These are phyloP conservation scores for Lagria hirta DNA, from an alignment of 2,888 invertebrate species.

Conservation along the genomic window DNA sequence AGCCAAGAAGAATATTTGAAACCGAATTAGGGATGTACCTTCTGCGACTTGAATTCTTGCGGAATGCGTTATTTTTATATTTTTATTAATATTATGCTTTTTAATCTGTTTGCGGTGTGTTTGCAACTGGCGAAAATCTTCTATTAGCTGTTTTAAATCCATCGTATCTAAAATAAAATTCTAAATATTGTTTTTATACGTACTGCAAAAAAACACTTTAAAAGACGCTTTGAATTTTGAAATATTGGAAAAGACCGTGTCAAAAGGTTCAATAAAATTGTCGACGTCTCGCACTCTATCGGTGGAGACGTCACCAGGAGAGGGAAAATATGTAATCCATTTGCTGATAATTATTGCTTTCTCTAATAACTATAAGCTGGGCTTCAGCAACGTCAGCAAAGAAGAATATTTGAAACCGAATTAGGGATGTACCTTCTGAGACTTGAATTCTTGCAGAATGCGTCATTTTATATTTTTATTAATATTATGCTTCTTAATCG, in stretches of 20 bases:
- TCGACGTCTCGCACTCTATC: background rate
- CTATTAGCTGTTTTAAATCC: slow-evolving; percentile 11
- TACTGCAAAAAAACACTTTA: slow-evolving; percentile 13
- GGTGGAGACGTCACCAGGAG: too few species aligned
- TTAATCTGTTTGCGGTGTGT: slow-evolving; percentile 14
- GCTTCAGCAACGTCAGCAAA: slow-evolving; percentile 8
- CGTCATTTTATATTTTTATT: slow-evolving; percentile 10
- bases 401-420: slow-evolving; percentile 12
- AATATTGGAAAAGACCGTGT: too few species aligned
- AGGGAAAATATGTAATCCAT: slow-evolving; percentile 15
- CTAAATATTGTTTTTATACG: slow-evolving; percentile 13
- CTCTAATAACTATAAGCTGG: slow-evolving; percentile 13
- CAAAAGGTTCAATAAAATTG: too few species aligned
- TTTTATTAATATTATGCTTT: slow-evolving; percentile 11
- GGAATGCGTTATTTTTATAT: slow-evolving; percentile 7
- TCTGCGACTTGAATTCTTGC: slow-evolving; percentile 11
- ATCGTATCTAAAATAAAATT: slow-evolving; percentile 13
- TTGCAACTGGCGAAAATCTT: slow-evolving; percentile 15
- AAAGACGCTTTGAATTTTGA: too few species aligned
- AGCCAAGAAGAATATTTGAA: slow-evolving; percentile 8
- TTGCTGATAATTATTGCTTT: slow-evolving; percentile 13
- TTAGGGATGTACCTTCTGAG: slow-evolving; percentile 6
- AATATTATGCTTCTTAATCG: slow-evolving; percentile 10
- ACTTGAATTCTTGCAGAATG: slow-evolving; percentile 11
- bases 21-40: slow-evolving; percentile 7